A percentile compares a stretch with the other conserved stretches of the same genome.
Evolutionary conservation across 2,113 vertebrate species (phyloP).

Genomic region (Struthio camelus): DNA sequence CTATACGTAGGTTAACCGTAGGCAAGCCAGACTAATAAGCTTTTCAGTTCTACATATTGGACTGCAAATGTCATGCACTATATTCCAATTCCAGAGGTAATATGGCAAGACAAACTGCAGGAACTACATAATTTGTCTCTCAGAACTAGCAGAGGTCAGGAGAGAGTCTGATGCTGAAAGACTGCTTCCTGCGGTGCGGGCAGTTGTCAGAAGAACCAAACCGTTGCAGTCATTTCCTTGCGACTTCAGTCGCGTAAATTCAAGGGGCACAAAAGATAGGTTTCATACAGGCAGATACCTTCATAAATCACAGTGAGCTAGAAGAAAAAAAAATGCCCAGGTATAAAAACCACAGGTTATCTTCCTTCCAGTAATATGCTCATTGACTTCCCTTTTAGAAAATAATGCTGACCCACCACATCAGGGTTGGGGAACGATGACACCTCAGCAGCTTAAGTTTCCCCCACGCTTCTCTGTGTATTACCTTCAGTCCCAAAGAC

Average conservation of each 20-base stretch:
- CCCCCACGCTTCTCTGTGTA: neutral
- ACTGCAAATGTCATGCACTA: neutral
- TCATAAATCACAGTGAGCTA: accelerated
- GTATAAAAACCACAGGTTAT: neutral
- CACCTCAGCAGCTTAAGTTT: neutral
- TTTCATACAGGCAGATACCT: neutral
- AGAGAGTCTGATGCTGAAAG: neutral
- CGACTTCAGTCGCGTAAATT: accelerated
- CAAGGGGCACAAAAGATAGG: neutral
- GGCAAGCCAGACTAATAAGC: neutral
- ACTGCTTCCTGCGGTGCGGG: accelerated
- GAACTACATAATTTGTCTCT: accelerated
- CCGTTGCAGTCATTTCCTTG: neutral
- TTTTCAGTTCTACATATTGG: neutral
- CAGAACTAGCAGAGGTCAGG: neutral
- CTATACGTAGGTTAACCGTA: accelerated
- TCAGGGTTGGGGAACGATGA: neutral
- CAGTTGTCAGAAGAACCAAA: neutral
- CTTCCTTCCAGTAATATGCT: neutral
- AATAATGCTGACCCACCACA: accelerated
- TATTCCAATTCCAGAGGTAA: neutral
- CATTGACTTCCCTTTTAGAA: neutral
- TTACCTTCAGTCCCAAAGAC: accelerated
- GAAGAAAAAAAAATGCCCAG: neutral
- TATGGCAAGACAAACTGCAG: neutral